Evolutionary conservation across 2,797 vertebrate genomes (phyloP).

Genomic region (Anisognathus igniventris): DNA sequence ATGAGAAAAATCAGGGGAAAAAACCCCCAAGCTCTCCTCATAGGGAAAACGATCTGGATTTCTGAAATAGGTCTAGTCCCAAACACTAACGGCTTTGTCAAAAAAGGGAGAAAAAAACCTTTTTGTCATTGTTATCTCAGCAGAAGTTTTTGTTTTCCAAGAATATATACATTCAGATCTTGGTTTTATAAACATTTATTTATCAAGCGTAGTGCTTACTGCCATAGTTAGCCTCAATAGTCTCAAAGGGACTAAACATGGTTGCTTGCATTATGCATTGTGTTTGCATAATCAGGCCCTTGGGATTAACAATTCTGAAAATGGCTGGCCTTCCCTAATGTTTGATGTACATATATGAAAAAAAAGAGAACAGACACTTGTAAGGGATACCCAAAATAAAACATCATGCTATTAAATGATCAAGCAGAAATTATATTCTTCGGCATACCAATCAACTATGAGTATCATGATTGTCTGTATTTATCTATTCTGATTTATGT

Average conservation of each 20-base stretch:
- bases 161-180: slow-evolving; percentile 18
- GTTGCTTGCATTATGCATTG: slow-evolving; percentile 50
- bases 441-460: not conserved
- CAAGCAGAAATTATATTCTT: slow-evolving; percentile 24
- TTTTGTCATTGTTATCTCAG: slow-evolving; percentile 5
- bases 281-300: slow-evolving; percentile 63
- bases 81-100: not conserved
- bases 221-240: slow-evolving; percentile 59
- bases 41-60: not conserved
- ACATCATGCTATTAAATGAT: slow-evolving; percentile 6
- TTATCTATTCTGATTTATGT: slow-evolving; percentile 51
- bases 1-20: not conserved
- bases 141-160: slow-evolving; percentile 1
- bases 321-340: not conserved
- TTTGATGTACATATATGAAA: slow-evolving; percentile 1
- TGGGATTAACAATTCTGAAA: slow-evolving; percentile 53
- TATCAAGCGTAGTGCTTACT: slow-evolving; percentile 42
- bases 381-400: slow-evolving; percentile 24
- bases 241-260: slow-evolving; percentile 60
- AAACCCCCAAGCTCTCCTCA: fast-evolving
- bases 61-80: not conserved
- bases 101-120: not conserved
- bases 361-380: slow-evolving; percentile 26
- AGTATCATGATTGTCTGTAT: not conserved
- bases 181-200: slow-evolving; percentile 50